Percentiles rank a stretch among this genome's conserved stretches.
These are phyloP conservation scores for Mythimna albipuncta DNA, from an alignment of 2,888 invertebrate genomes.

Conservation along the genomic window DNA sequence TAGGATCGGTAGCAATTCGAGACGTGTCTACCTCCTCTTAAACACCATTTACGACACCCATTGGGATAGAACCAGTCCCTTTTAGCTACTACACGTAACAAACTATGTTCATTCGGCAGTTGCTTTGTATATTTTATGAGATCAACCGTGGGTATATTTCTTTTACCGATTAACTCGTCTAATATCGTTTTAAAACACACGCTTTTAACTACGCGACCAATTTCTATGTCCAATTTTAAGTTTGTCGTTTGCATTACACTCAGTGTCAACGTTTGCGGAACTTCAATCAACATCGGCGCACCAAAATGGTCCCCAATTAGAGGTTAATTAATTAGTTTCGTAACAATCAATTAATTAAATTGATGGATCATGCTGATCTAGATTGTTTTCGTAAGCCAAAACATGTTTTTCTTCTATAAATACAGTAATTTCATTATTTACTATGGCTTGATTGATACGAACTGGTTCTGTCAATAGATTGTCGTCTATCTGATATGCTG, in stretches of 20 bases:
- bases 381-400: constrained; percentile 15
- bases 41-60: constrained; percentile 28
- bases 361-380: not conserved
- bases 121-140: not conserved
- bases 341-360: constrained; percentile 10
- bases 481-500: constrained; percentile 18
- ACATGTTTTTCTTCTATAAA: constrained; percentile 17
- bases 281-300: constrained; percentile 39
- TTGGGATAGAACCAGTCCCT: constrained; percentile 2
- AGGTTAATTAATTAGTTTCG: constrained; percentile 36
- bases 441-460: constrained; percentile 28
- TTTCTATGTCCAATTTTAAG: constrained; percentile 25
- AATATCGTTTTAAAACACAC: not conserved
- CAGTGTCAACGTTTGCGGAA: constrained; percentile 23
- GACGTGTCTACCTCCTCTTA: constrained; percentile 15
- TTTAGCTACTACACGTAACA: not conserved
- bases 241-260: constrained; percentile 21
- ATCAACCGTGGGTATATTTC: not conserved
- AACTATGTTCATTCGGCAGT: constrained; percentile 9
- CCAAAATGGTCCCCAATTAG: constrained; percentile 17
- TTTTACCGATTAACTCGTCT: not conserved
- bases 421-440: constrained; percentile 32
- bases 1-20: constrained; percentile 8
- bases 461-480: constrained; percentile 32
- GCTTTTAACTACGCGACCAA: not conserved